These are phyloP conservation scores for Prunella fulvescens DNA, from an alignment of 2,113 vertebrate species.

Conservation along the genomic window DNA sequence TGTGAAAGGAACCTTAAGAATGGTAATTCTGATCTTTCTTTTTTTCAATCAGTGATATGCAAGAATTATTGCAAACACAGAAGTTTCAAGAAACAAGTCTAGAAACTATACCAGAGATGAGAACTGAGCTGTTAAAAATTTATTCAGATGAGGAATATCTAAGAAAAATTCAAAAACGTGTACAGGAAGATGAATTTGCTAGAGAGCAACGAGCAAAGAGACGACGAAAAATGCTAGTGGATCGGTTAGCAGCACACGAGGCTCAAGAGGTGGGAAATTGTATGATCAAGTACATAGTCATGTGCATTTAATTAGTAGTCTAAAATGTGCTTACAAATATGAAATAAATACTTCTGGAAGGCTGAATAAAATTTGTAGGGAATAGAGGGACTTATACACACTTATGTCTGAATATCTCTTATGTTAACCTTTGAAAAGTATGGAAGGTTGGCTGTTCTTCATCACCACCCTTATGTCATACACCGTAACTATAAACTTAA, in stretches of 20 bases:
- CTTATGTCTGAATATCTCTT: not conserved
- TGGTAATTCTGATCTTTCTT: not conserved
- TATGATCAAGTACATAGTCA: not conserved
- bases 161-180: constrained; percentile 80
- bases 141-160: constrained; percentile 84
- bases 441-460: not conserved
- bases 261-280: constrained; percentile 78
- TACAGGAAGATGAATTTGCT: constrained; percentile 78
- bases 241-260: constrained; percentile 81
- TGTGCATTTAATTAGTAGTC: not conserved
- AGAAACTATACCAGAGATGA: not conserved
- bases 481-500: not conserved
- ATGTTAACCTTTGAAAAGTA: not conserved
- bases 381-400: not conserved
- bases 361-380: not conserved
- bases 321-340: not conserved
- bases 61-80: not conserved
- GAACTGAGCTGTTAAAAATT: constrained; percentile 63
- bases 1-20: not conserved
- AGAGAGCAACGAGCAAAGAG: constrained; percentile 84
- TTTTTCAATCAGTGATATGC: constrained; percentile 1
- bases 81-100: not conserved
- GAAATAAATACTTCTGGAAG: not conserved
- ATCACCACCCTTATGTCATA: not conserved
- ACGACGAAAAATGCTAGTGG: constrained; percentile 75